A percentile compares a stretch with the other conserved stretches of the same genome.
phyloP scores from a whole-genome alignment of 2,888 invertebrate genomes.

The Nowickia ferox region DNA sequence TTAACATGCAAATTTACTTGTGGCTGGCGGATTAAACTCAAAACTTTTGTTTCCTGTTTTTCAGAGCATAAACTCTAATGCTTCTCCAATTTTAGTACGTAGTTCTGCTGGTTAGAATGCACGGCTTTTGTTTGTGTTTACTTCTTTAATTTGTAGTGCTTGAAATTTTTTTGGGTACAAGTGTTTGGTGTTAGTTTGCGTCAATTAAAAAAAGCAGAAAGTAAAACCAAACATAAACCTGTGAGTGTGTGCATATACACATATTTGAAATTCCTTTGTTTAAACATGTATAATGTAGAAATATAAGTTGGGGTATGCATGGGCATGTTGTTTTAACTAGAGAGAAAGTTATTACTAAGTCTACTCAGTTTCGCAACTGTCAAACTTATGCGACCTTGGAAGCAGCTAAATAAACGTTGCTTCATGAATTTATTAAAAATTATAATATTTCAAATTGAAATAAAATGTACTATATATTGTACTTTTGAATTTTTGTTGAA shows the following conservation, averaged over 20 bases:
- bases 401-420: background rate
- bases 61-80: background rate
- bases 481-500: too few species aligned
- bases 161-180: constrained; percentile 54
- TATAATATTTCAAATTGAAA: too few species aligned
- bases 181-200: constrained; percentile 50
- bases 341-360: constrained; percentile 10
- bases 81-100: background rate
- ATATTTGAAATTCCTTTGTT: constrained; percentile 12
- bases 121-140: constrained; percentile 2
- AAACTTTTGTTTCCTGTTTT: constrained; percentile 19
- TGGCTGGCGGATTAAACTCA: background rate
- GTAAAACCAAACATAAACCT: background rate
- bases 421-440: too few species aligned
- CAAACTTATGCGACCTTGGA: background rate
- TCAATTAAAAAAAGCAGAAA: constrained; percentile 12
- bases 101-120: background rate
- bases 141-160: constrained; percentile 4
- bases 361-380: background rate
- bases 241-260: background rate
- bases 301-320: background rate
- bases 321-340: background rate
- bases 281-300: background rate
- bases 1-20: constrained; percentile 2
- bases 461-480: too few species aligned